phyloP scores from a whole-genome alignment of 2,888 invertebrate genomes.

The Macaria liturata region DNA sequence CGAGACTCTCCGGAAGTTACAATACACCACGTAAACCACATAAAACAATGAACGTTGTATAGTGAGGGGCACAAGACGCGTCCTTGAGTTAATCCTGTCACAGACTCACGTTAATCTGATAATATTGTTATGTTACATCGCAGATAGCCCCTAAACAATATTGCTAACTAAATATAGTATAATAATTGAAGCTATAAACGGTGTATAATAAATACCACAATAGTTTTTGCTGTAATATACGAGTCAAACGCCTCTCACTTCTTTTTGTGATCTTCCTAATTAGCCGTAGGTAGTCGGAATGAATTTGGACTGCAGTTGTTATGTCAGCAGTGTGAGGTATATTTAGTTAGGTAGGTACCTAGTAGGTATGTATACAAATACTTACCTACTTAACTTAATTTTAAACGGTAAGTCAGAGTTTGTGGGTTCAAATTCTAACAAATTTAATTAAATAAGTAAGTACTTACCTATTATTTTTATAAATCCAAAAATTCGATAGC shows the following conservation, averaged over 20 bases:
- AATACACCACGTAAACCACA: slow-evolving; percentile 9
- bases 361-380: too few species aligned
- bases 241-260: slow-evolving; percentile 22
- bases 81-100: slow-evolving; percentile 24
- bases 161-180: too few species aligned
- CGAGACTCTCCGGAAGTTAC: slow-evolving; percentile 1
- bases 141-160: too few species aligned
- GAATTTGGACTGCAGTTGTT: background rate
- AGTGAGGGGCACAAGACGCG: slow-evolving; percentile 15
- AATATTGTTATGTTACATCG: slow-evolving; percentile 15
- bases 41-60: slow-evolving; percentile 7
- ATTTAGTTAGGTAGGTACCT: too few species aligned
- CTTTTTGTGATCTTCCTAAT: slow-evolving; percentile 14
- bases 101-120: slow-evolving; percentile 27
- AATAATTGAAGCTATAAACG: too few species aligned
- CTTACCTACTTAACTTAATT: too few species aligned
- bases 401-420: too few species aligned
- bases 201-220: too few species aligned
- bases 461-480: too few species aligned
- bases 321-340: background rate
- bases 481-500: too few species aligned
- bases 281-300: slow-evolving; percentile 10
- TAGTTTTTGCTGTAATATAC: background rate
- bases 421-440: too few species aligned
- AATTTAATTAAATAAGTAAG: too few species aligned